These are phyloP conservation scores for Pomatostomus ruficeps DNA, from an alignment of 2,113 vertebrate species.

Conservation along the genomic window DNA sequence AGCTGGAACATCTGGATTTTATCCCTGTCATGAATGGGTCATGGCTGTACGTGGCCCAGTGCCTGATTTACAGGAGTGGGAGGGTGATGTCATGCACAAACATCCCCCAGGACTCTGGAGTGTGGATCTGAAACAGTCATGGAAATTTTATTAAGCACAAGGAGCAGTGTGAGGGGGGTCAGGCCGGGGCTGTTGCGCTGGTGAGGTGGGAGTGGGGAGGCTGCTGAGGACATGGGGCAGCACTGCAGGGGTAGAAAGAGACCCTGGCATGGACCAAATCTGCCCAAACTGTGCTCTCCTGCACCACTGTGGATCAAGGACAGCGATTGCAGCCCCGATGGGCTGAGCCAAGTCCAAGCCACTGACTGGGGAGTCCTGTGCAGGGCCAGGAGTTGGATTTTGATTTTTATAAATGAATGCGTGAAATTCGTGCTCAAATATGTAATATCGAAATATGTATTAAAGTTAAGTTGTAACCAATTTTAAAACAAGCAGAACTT, in stretches of 20 bases:
- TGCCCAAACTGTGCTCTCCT: neutral
- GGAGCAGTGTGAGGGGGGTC: neutral
- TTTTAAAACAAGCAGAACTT: no score
- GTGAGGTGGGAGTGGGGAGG: neutral
- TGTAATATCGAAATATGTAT: no score
- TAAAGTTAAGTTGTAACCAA: no score
- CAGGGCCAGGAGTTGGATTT: neutral
- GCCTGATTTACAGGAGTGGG: constrained; percentile 56
- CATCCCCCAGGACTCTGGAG: neutral
- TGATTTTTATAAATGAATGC: no score
- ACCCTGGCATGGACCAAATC: rapidly evolving
- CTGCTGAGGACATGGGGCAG: neutral
- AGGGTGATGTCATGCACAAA: constrained; percentile 56
- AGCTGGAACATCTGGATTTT: constrained; percentile 90
- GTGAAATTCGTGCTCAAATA: no score
- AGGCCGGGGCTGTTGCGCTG: rapidly evolving
- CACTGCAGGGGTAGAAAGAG: neutral
- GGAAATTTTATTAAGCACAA: neutral
- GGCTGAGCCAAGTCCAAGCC: neutral
- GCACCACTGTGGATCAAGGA: neutral
- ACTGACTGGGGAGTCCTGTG: neutral
- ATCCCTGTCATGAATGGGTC: constrained; percentile 89
- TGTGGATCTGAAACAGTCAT: neutral
- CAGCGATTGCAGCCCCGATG: rapidly evolving
- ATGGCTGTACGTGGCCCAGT: constrained; percentile 61